A percentile compares a stretch with the other conserved stretches of the same genome.
phyloP scores from a whole-genome alignment of 2,888 invertebrate genomes.

The Aradus depressus region DNA sequence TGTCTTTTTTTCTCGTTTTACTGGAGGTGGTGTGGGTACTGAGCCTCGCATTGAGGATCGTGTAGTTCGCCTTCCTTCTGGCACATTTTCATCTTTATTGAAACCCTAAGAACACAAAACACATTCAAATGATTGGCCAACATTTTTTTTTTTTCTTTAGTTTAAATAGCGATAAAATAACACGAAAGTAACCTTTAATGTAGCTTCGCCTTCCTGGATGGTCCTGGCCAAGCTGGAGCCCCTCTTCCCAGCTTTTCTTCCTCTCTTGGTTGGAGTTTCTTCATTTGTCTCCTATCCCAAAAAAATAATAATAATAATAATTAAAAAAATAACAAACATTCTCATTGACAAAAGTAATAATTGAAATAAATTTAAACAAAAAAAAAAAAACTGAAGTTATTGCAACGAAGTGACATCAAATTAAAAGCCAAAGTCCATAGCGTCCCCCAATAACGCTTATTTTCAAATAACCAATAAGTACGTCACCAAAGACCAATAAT shows the following conservation, averaged over 20 bases:
- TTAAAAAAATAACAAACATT: not conserved
- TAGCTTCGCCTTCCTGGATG: constrained; percentile 29
- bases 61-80: constrained; percentile 29
- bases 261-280: constrained; percentile 26
- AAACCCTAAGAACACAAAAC: constrained; percentile 2
- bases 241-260: constrained; percentile 26
- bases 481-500: constrained; percentile 1
- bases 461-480: not conserved
- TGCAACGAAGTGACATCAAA: not conserved
- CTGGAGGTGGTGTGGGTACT: constrained; percentile 26
- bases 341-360: not conserved
- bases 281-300: constrained; percentile 20
- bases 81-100: constrained; percentile 25
- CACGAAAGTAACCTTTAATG: constrained; percentile 20
- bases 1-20: constrained; percentile 27
- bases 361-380: not conserved
- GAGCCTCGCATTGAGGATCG: constrained; percentile 28
- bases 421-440: not conserved
- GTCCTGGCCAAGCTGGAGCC: constrained; percentile 26
- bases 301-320: not conserved
- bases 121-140: not conserved
- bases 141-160: constrained; percentile 1
- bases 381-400: not conserved
- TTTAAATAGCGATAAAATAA: not conserved
- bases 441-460: constrained; percentile 2